Conservation (phyloP, 2,797 vertebrate species). For the Ibycter americanus region DNA sequence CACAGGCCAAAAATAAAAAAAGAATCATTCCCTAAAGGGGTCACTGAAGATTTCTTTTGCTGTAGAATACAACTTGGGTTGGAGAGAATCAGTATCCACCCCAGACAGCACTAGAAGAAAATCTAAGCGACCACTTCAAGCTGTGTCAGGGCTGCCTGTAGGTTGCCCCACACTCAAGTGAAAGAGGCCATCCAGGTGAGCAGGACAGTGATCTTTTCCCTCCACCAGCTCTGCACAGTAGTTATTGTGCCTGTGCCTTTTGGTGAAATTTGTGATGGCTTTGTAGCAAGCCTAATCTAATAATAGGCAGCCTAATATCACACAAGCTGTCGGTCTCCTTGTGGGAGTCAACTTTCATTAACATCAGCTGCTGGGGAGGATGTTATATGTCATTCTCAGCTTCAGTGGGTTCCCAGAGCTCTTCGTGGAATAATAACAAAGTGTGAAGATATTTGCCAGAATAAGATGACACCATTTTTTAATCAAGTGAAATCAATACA, state of each 20-base stretch:
- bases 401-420: background rate
- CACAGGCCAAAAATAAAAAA: background rate
- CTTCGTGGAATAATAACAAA: background rate
- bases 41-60: background rate
- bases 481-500: background rate
- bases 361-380: background rate
- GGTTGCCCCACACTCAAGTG: background rate
- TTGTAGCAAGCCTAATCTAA: background rate
- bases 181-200: background rate
- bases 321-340: background rate
- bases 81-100: background rate
- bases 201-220: background rate
- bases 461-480: background rate
- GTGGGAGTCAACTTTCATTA: background rate
- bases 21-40: fast-evolving
- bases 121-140: background rate
- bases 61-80: background rate
- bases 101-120: background rate
- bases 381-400: background rate
- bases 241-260: background rate
- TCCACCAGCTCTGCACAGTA: background rate
- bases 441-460: background rate
- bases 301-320: background rate
- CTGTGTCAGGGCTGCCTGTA: background rate
- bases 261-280: background rate